Percentiles rank a stretch among this genome's conserved stretches.
Evolutionary conservation across 2,797 vertebrate genomes (phyloP).

Genomic region (Orientallactaga sibirica): DNA sequence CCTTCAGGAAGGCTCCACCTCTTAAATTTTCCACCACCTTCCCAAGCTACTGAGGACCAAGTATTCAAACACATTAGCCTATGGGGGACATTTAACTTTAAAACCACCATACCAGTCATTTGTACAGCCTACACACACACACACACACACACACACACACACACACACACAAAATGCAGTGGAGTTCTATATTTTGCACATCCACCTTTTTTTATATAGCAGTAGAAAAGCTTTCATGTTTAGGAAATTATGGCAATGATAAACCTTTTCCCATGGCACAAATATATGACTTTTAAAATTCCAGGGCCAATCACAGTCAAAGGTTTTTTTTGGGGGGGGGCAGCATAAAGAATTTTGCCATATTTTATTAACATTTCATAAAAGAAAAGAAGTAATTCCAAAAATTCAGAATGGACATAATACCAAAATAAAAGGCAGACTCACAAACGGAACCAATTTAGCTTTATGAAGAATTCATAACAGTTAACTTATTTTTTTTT

Average conservation of each 20-base stretch:
- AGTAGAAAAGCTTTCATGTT: neutral
- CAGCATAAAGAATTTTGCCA: neutral
- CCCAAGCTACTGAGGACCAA: too few relatives aligned
- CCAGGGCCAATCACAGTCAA: neutral
- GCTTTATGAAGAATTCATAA: neutral
- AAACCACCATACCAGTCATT: neutral
- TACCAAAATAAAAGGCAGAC: constrained; percentile 47
- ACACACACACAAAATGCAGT: neutral
- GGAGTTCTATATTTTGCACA: neutral
- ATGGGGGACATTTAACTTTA: too few relatives aligned
- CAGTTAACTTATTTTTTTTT: neutral
- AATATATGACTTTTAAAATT: neutral
- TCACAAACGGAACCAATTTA: constrained; percentile 43
- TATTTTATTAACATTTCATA: constrained; percentile 51
- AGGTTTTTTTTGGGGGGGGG: neutral
- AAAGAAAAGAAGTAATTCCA: constrained; percentile 29
- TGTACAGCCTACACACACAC: neutral
- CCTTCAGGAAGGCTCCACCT: too few relatives aligned
- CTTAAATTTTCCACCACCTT: too few relatives aligned
- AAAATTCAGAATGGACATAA: constrained; percentile 36
- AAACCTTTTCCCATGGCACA: neutral
- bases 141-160: neutral
- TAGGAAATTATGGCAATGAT: neutral
- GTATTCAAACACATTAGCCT: too few relatives aligned
- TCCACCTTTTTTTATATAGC: neutral